A percentile compares a stretch with the other conserved stretches of the same genome.
phyloP scores from a whole-genome alignment of 2,888 invertebrate species.

The Urechis unicinctus region DNA sequence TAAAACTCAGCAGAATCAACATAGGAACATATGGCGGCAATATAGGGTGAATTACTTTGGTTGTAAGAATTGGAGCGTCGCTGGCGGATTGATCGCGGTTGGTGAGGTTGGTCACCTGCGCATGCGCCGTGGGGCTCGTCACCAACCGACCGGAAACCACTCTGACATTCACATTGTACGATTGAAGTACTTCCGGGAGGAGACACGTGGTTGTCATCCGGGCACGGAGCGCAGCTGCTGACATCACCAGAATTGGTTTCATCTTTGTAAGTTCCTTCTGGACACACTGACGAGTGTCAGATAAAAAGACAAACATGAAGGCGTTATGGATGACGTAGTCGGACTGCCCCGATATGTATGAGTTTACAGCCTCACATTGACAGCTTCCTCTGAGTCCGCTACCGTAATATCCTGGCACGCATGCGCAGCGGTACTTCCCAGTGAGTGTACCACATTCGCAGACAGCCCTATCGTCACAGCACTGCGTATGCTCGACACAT shows the following conservation, averaged over 20 bases:
- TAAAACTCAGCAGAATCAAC: too few species aligned
- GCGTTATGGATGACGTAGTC: neutral
- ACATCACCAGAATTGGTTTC: constrained; percentile 56
- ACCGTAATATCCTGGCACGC: constrained; percentile 62
- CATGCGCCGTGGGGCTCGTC: constrained; percentile 57
- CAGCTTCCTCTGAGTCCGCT: constrained; percentile 50
- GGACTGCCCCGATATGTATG: neutral
- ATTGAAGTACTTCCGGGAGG: constrained; percentile 56
- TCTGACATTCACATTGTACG: constrained; percentile 59
- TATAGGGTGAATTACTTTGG: too few species aligned
- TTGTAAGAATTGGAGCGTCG: too few species aligned
- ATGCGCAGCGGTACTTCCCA: constrained; percentile 65
- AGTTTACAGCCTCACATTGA: neutral
- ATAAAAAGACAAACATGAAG: constrained; percentile 1
- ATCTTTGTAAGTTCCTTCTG: constrained; percentile 59
- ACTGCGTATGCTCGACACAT: constrained; percentile 53
- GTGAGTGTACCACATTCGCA: constrained; percentile 65
- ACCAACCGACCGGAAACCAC: constrained; percentile 54
- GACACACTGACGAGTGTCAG: too few species aligned
- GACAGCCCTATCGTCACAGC: constrained; percentile 60
- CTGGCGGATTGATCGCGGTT: too few species aligned
- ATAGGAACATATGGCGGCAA: too few species aligned
- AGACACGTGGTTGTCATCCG: constrained; percentile 62
- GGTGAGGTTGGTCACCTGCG: constrained; percentile 54
- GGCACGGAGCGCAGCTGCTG: constrained; percentile 56